Base-by-base conservation (phyloP, 2,797 vertebrate genomes). In the Anguilla obscura region DNA sequence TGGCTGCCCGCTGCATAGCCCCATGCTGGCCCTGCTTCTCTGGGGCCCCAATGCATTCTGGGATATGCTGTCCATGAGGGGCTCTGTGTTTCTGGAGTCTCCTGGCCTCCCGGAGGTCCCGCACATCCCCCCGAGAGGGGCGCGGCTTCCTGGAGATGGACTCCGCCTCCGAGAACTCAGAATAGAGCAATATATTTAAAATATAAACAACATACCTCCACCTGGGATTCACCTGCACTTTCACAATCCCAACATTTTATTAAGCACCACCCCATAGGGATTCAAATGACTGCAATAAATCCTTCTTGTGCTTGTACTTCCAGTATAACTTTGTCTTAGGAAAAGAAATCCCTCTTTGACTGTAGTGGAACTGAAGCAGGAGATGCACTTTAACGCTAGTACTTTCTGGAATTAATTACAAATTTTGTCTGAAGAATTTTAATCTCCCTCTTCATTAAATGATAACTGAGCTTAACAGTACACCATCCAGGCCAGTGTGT, bases 61-160 rank as follows among this genome's bases (percentile, higher is more conserved):
- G 87, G 83, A 89, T 84, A 60, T 66, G 45, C 84, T 95, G 86
- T 8, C 86, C 84, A 63, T 87, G 85, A 85, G 89, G 88, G 24
- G 60, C 89, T 91, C 88, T 86, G 92, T 91, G 82, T 48, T 88
- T 93, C 87, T 93, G 89, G 48, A 88, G 88, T 89, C 90, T 95
- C 86, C 93, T 93, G 90, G 93, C 94, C 36, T 94, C 94, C 45
- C 84, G 91, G 76, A 90, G 91, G 84, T 94, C 94, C 48, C 84
- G 91, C 76, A 90, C 91, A 82, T 90, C 89, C 40, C 86, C 63
- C 88, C 90, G 93, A 50, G 89, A 86, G 52, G 92, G 95, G 90
- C 89, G 91, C 87, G 93, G 90, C 30, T 91, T 89, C 69, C 56
- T 87, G 12, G 76, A 16, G 0, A 66, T 86, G 9, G 89, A 85